Conservation (phyloP, 1,140 invertebrate genomes). For the Panonychus citri region DNA sequence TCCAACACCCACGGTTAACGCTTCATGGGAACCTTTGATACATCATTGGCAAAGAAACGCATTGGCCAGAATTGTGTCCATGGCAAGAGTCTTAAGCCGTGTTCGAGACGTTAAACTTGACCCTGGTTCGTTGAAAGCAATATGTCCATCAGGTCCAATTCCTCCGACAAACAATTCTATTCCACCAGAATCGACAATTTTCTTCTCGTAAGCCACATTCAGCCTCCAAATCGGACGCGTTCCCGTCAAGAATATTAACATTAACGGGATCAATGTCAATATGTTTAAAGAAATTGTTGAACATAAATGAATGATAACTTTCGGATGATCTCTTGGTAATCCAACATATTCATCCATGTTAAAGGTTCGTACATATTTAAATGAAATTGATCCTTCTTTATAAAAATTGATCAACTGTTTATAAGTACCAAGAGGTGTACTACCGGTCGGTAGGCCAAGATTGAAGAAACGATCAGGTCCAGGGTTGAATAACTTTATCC, state of each 20-base stretch:
- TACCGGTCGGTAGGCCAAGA: conserved; percentile 83
- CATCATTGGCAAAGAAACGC: conserved; percentile 93
- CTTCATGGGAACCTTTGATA: conserved; percentile 73
- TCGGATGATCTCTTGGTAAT: conserved; percentile 73
- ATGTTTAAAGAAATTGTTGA: conserved; percentile 84
- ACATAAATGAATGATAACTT: conserved; percentile 98
- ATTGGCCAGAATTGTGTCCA: conserved; percentile 89
- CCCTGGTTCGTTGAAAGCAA: conserved; percentile 96
- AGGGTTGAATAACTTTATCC: conserved; percentile 73
- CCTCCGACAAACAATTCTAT: conserved; percentile 90
- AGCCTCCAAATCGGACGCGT: conserved; percentile 55
- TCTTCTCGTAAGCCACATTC: conserved; percentile 75
- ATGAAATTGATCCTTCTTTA: conserved; percentile 68
- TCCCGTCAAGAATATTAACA: conserved; percentile 83
- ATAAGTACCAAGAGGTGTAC: conserved; percentile 85
- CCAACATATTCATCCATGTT: conserved; percentile 99
- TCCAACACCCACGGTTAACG: conserved; percentile 89
- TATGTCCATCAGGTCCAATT: conserved; percentile 96
- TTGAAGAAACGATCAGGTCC: conserved; percentile 68
- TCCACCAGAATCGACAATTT: conserved; percentile 70
- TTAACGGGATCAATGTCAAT: conserved; percentile 88
- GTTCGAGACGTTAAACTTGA: conserved; percentile 76
- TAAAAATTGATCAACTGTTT: conserved; percentile 72
- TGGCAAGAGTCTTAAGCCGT: conserved; percentile 78
- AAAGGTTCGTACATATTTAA: conserved; percentile 94